Evolutionary conservation across 2,888 invertebrate species (phyloP).

Genomic region (Zaprionus obscuricornis): DNA sequence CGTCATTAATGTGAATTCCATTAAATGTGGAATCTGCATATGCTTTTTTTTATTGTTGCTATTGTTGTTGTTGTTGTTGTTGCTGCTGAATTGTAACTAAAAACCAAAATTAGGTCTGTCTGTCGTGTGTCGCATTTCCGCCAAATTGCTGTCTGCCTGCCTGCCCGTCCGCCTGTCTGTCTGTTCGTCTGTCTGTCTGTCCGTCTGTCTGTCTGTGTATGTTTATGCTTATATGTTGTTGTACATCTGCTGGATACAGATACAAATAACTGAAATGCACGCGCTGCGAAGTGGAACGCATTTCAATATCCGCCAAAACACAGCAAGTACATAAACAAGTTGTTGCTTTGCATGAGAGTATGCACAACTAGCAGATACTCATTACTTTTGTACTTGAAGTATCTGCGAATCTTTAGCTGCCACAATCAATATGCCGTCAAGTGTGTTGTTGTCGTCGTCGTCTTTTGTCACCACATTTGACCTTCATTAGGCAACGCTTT

Average conservation of each 20-base stretch:
- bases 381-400: too few relatives aligned
- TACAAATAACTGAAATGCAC: constrained; percentile 66
- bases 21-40: not conserved
- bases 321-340: constrained; percentile 18
- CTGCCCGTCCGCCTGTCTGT: not conserved
- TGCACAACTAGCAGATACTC: too few relatives aligned
- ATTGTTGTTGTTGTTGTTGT: not conserved
- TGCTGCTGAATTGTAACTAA: not conserved
- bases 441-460: not conserved
- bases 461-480: constrained; percentile 50
- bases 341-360: too few relatives aligned
- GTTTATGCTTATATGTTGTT: not conserved
- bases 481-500: constrained; percentile 62
- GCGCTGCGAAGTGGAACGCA: constrained; percentile 83
- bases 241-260: constrained; percentile 38
- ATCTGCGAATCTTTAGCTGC: too few relatives aligned
- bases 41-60: not conserved
- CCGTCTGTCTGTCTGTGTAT: not conserved
- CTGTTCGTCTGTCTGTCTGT: not conserved
- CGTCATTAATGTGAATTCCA: too few relatives aligned
- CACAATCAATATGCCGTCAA: constrained; percentile 6
- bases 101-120: constrained; percentile 44
- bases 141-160: constrained; percentile 34
- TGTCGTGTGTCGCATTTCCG: constrained; percentile 28
- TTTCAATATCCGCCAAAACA: constrained; percentile 80